Evolutionary conservation across 2,888 invertebrate genomes (phyloP).

Genomic region (Marasmarcha lunaedactyla): DNA sequence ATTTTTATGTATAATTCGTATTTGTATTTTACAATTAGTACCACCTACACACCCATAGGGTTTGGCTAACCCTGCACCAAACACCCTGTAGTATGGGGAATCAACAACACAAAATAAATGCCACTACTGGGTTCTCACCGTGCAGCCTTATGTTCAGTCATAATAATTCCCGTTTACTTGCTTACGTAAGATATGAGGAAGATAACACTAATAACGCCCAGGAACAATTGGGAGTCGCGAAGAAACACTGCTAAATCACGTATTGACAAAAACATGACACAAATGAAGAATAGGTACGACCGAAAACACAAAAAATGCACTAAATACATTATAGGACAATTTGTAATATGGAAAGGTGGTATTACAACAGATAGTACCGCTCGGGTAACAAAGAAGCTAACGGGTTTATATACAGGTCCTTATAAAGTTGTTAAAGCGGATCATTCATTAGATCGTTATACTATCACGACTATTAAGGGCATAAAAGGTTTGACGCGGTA

Average conservation of each 20-base stretch:
- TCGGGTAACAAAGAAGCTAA: constrained; percentile 7
- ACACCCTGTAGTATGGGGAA: constrained; percentile 15
- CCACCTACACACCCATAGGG: too few species aligned
- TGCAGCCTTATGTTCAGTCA: constrained; percentile 13
- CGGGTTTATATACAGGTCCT: constrained; percentile 8
- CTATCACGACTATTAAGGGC: constrained; percentile 8
- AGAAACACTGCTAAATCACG: constrained; percentile 5
- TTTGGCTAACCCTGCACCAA: too few species aligned
- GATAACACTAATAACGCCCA: not conserved
- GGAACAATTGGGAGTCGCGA: constrained; percentile 1
- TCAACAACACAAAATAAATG: constrained; percentile 13
- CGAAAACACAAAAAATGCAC: constrained; percentile 8
- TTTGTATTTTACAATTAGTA: too few species aligned
- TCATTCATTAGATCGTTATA: constrained; percentile 8
- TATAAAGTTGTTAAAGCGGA: constrained; percentile 10
- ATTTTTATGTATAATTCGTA: too few species aligned
- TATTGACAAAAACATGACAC: constrained; percentile 10
- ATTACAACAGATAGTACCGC: constrained; percentile 2
- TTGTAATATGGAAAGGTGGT: constrained; percentile 10
- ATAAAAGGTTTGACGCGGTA: constrained; percentile 8
- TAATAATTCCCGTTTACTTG: constrained; percentile 8
- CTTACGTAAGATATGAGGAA: not conserved
- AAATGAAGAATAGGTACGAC: constrained; percentile 8
- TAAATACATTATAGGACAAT: constrained; percentile 12
- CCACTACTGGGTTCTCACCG: constrained; percentile 10